Evolutionary conservation across 1,140 invertebrate genomes (phyloP).

Genomic region (Brachionus paranguensis): DNA sequence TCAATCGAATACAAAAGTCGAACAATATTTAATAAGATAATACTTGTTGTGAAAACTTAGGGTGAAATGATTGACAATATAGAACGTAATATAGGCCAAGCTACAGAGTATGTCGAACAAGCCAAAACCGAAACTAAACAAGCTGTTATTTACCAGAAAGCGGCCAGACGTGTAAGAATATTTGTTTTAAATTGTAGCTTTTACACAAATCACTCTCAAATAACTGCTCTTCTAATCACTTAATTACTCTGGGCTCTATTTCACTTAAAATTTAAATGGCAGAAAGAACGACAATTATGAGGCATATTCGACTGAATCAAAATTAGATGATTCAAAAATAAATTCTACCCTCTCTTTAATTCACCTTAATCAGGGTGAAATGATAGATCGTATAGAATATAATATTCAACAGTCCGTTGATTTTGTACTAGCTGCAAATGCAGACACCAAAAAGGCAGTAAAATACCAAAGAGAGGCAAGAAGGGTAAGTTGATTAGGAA

Average conservation of each 20-base stretch:
- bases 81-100: constrained; percentile 99
- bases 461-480: constrained; percentile 99
- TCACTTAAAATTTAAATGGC: not conserved
- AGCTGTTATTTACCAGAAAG: constrained; percentile 99
- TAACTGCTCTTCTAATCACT: not conserved
- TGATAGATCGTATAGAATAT: constrained; percentile 99
- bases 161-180: constrained; percentile 66
- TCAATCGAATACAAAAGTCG: constrained; percentile 34
- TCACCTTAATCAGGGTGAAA: constrained; percentile 54
- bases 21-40: not conserved
- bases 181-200: not conserved
- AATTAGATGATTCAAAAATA: not conserved
- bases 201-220: not conserved
- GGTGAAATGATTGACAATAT: constrained; percentile 99
- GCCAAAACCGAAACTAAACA: constrained; percentile 99
- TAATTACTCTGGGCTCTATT: not conserved
- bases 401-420: constrained; percentile 99
- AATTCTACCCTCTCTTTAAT: not conserved
- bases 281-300: not conserved
- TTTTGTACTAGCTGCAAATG: constrained; percentile 97
- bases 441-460: constrained; percentile 99
- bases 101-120: constrained; percentile 98
- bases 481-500: constrained; percentile 71
- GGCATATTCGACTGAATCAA: constrained; percentile 24
- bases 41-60: constrained; percentile 56